These are phyloP conservation scores for Plectrocnemia conspersa DNA, from an alignment of 1,140 invertebrate species.

Conservation along the genomic window DNA sequence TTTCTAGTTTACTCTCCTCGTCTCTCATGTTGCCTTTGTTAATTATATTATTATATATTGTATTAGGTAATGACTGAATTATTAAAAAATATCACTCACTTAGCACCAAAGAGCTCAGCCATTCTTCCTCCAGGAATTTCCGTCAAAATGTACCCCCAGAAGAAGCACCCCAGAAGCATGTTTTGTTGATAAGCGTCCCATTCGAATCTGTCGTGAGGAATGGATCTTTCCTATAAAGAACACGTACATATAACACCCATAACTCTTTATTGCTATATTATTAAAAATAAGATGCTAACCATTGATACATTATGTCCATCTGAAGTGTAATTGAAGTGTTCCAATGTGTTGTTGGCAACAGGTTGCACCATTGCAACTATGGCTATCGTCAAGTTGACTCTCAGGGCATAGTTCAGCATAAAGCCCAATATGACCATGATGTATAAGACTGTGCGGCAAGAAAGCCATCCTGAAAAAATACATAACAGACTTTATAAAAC, in stretches of 20 bases:
- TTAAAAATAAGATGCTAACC: constrained; percentile 30
- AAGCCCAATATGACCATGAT: constrained; percentile 81
- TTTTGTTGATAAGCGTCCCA: constrained; percentile 74
- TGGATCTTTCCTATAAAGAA: constrained; percentile 13
- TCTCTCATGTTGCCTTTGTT: too few species aligned
- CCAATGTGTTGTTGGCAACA: constrained; percentile 43
- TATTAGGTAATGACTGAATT: neutral
- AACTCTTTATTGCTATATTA: neutral
- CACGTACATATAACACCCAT: neutral
- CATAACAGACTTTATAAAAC: too few species aligned
- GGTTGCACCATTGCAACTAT: constrained; percentile 79
- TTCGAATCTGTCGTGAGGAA: constrained; percentile 50
- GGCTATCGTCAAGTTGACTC: constrained; percentile 84
- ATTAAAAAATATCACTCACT: constrained; percentile 43
- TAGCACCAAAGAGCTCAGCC: constrained; percentile 77
- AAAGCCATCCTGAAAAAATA: constrained; percentile 62
- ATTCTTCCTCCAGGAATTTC: constrained; percentile 82
- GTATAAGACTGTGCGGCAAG: constrained; percentile 74
- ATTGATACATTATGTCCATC: constrained; percentile 42
- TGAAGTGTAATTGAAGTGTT: constrained; percentile 24
- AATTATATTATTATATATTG: too few species aligned
- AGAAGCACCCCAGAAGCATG: constrained; percentile 77
- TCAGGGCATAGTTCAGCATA: constrained; percentile 82
- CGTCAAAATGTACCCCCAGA: constrained; percentile 85
- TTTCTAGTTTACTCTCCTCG: too few species aligned